phyloP scores from a whole-genome alignment of 2,113 vertebrate genomes.

The Atherinomorus stipes region DNA sequence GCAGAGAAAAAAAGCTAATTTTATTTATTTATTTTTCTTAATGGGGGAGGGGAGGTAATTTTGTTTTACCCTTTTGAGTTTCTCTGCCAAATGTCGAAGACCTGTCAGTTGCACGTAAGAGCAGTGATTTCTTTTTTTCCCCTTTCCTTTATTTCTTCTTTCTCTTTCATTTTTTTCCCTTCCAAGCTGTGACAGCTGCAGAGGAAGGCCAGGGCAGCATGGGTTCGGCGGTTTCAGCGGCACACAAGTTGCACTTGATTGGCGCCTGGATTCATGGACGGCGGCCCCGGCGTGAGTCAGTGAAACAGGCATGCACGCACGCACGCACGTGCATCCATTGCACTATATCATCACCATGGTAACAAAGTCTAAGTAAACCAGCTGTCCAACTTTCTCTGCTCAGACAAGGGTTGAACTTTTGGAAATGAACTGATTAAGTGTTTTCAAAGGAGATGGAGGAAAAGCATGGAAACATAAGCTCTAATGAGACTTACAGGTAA shows the following conservation, averaged over 20 bases:
- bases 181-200: slow-evolving; percentile 62
- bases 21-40: slow-evolving; percentile 5
- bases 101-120: slow-evolving; percentile 47
- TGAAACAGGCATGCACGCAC: background rate
- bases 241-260: slow-evolving; percentile 71
- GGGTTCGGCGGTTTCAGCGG: slow-evolving; percentile 65
- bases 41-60: background rate
- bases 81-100: slow-evolving; percentile 47
- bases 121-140: slow-evolving; percentile 34
- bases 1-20: slow-evolving; percentile 47
- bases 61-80: slow-evolving; percentile 32
- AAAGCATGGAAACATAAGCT: background rate
- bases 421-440: slow-evolving; percentile 12
- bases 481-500: slow-evolving; percentile 19
- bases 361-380: slow-evolving; percentile 35
- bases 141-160: slow-evolving; percentile 13
- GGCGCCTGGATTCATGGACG: slow-evolving; percentile 68
- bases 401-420: slow-evolving; percentile 17
- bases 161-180: slow-evolving; percentile 6
- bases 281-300: slow-evolving; percentile 65
- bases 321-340: slow-evolving; percentile 34
- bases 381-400: slow-evolving; percentile 28
- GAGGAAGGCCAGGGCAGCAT: slow-evolving; percentile 63
- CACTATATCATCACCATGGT: slow-evolving; percentile 47
- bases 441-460: slow-evolving; percentile 35